These are phyloP conservation scores for Reticulitermes speratus DNA, from an alignment of 1,140 invertebrate species.

Conservation along the genomic window DNA sequence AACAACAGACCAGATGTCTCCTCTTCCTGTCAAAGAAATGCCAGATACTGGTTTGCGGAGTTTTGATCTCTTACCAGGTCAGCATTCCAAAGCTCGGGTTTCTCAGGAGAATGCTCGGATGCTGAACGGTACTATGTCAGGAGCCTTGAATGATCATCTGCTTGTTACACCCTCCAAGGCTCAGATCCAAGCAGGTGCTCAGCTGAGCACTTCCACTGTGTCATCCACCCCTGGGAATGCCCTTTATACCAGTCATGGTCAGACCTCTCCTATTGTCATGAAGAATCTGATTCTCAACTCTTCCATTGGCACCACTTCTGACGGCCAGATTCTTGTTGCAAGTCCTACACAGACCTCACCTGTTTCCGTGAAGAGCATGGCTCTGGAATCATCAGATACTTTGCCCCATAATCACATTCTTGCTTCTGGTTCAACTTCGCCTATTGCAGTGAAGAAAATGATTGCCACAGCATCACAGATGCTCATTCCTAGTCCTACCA, in stretches of 20 bases:
- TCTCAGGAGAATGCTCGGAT: not conserved
- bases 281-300: conserved; percentile 20
- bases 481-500: conserved; percentile 39
- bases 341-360: conserved; percentile 43
- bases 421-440: not conserved
- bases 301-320: not conserved
- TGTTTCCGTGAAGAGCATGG: conserved; percentile 65
- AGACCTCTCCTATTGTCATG: not conserved
- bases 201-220: not conserved
- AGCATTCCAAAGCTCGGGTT: not conserved
- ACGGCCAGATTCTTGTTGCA: conserved; percentile 6
- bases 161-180: not conserved
- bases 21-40: not conserved
- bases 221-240: not conserved
- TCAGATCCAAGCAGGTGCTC: not conserved
- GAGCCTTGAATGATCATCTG: conserved; percentile 23
- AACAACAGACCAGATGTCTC: not conserved
- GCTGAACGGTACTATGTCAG: not conserved
- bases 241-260: not conserved
- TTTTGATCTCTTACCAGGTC: not conserved
- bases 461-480: not conserved
- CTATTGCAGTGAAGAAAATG: conserved; percentile 51
- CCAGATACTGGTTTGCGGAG: not conserved
- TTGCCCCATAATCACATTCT: not conserved
- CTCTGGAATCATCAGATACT: conserved; percentile 38